A percentile compares a stretch with the other conserved stretches of the same genome.
These are phyloP conservation scores for Chiloscyllium plagiosum DNA, from an alignment of 2,113 vertebrate species.

Conservation along the genomic window DNA sequence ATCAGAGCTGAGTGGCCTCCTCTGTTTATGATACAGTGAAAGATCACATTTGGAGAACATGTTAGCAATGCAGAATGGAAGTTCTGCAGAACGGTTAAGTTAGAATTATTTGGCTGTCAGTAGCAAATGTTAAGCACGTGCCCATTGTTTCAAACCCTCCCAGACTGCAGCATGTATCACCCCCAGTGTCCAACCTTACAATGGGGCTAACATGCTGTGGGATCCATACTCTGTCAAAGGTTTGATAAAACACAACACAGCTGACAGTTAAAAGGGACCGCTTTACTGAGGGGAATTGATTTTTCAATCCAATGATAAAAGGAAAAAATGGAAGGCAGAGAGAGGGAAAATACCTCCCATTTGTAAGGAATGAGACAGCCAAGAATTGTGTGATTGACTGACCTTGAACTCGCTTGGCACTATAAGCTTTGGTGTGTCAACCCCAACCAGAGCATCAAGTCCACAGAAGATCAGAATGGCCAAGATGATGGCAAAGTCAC, in stretches of 20 bases:
- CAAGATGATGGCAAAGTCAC: slow-evolving; percentile 95
- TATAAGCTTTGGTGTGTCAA: slow-evolving; percentile 91
- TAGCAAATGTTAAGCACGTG: neutral
- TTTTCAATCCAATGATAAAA: neutral
- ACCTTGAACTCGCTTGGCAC: slow-evolving; percentile 98
- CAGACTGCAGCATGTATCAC: neutral
- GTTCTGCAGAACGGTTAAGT: neutral
- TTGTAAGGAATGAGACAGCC: neutral
- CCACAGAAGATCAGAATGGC: slow-evolving; percentile 92
- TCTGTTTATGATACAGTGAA: neutral
- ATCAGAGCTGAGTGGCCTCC: neutral
- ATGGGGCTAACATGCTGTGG: neutral
- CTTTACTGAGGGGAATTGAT: neutral
- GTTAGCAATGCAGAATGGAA: neutral
- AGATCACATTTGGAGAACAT: neutral
- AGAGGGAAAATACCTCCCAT: neutral
- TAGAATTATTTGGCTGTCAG: neutral
- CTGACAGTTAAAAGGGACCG: neutral
- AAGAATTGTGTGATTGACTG: slow-evolving; percentile 40
- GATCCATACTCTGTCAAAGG: neutral
- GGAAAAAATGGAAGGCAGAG: neutral
- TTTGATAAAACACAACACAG: neutral
- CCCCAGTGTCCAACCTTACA: neutral
- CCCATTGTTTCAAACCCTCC: neutral
- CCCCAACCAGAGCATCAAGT: slow-evolving; percentile 84